Conservation (phyloP, 2,113 vertebrate genomes). For the Poicephalus gulielmi region DNA sequence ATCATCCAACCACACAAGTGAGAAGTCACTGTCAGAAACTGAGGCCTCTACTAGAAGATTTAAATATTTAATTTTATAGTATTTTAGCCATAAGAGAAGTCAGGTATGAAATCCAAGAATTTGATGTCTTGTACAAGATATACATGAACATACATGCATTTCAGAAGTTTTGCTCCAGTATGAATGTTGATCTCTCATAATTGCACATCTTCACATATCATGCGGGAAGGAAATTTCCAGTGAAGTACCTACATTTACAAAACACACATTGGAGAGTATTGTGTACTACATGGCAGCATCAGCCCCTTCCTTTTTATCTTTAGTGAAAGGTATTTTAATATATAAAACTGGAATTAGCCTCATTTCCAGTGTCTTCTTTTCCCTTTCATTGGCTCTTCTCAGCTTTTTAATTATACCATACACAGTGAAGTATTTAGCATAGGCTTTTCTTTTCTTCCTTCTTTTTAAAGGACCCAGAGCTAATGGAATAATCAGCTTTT, state of each 20-base stretch:
- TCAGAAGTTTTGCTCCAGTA: not conserved
- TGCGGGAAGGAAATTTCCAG: not conserved
- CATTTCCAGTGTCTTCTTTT: not conserved
- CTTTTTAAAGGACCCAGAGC: not conserved
- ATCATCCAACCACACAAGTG: not conserved
- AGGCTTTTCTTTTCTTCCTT: not conserved
- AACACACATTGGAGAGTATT: not conserved
- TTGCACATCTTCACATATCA: not conserved
- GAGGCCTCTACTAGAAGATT: not conserved
- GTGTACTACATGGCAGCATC: not conserved
- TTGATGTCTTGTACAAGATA: not conserved
- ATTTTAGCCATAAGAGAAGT: not conserved
- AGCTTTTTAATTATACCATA: not conserved
- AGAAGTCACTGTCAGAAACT: not conserved
- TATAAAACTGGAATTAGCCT: not conserved
- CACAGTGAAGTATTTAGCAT: not conserved
- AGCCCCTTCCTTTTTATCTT: not conserved
- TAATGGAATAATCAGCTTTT: not conserved
- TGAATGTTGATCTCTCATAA: not conserved
- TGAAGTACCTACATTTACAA: not conserved
- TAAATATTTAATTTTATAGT: not conserved
- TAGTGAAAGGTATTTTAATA: not conserved
- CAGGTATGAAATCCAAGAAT: not conserved
- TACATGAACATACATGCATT: not conserved
- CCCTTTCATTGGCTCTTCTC: not conserved